Conservation (phyloP, 2,888 invertebrate genomes). For the Tribolium freemani region DNA sequence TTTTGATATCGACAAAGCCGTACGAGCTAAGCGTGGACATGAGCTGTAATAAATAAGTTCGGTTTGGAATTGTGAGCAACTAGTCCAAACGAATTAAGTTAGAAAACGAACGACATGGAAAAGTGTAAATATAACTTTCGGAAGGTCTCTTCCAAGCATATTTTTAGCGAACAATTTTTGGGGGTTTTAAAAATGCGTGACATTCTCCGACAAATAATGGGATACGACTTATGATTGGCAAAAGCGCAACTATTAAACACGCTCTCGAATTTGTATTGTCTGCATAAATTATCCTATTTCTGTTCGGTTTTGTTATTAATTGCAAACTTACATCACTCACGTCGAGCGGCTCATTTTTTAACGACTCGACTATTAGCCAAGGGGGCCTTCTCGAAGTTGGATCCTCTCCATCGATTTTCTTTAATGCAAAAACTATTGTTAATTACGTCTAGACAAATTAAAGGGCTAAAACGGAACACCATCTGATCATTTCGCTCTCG, state of each 20-base stretch:
- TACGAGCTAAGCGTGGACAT: conserved; percentile 71
- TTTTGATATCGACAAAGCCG: conserved; percentile 77
- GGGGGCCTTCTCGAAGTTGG: conserved; percentile 69
- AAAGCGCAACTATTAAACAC: conserved; percentile 25
- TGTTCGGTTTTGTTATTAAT: conserved; percentile 14
- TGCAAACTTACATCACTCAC: conserved; percentile 57
- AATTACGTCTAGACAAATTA: conserved; percentile 13
- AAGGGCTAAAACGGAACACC: conserved; percentile 29
- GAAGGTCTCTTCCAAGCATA: conserved; percentile 37
- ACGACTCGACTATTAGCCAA: conserved; percentile 68
- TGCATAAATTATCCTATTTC: conserved; percentile 23
- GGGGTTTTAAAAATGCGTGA: conserved; percentile 23
- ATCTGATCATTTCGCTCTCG: conserved; percentile 18
- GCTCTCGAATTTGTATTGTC: conserved; percentile 21
- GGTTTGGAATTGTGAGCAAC: background rate
- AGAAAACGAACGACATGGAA: conserved; percentile 11
- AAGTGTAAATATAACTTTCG: conserved; percentile 30
- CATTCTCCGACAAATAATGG: conserved; percentile 28
- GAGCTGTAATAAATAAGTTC: conserved; percentile 66
- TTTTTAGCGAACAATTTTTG: conserved; percentile 40
- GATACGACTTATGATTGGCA: conserved; percentile 39
- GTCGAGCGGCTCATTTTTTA: conserved; percentile 57
- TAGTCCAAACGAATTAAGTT: conserved; percentile 11
- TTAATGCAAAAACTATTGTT: conserved; percentile 27
- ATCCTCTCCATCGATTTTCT: conserved; percentile 71